Evolutionary conservation across 2,797 vertebrate species (phyloP).

Genomic region (Pagetopsis macropterus): DNA sequence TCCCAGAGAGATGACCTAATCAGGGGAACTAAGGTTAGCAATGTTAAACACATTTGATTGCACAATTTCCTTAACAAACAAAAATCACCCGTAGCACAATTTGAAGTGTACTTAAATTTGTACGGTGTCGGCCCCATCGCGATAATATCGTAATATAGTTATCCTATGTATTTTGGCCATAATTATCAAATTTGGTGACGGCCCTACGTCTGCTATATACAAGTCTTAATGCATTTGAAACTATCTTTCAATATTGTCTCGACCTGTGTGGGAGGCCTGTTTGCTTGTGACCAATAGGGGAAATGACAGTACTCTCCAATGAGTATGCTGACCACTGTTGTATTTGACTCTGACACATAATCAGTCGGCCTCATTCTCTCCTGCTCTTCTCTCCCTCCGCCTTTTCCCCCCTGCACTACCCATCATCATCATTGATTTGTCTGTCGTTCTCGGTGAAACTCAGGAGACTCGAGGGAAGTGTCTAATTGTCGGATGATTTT

Average conservation of each 20-base stretch:
- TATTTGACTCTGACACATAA: constrained; percentile 31
- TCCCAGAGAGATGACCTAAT: too few species aligned
- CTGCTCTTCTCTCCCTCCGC: neutral
- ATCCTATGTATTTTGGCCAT: too few species aligned
- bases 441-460: constrained; percentile 50
- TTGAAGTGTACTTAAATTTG: too few species aligned
- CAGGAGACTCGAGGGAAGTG: constrained; percentile 54
- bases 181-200: too few species aligned
- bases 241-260: neutral
- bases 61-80: too few species aligned
- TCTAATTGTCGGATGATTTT: constrained; percentile 78
- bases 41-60: too few species aligned
- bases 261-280: neutral
- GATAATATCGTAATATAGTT: too few species aligned
- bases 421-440: constrained; percentile 67
- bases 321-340: constrained; percentile 15
- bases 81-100: too few species aligned
- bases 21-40: too few species aligned
- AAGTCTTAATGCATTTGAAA: neutral
- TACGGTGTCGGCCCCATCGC: too few species aligned
- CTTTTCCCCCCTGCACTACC: constrained; percentile 37
- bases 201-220: too few species aligned
- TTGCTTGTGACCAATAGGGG: neutral
- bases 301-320: neutral
- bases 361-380: constrained; percentile 18